Percentiles rank a stretch among this genome's conserved stretches.
Evolutionary conservation across 2,113 vertebrate species (phyloP).

Genomic region (Pachycephala philippinensis): DNA sequence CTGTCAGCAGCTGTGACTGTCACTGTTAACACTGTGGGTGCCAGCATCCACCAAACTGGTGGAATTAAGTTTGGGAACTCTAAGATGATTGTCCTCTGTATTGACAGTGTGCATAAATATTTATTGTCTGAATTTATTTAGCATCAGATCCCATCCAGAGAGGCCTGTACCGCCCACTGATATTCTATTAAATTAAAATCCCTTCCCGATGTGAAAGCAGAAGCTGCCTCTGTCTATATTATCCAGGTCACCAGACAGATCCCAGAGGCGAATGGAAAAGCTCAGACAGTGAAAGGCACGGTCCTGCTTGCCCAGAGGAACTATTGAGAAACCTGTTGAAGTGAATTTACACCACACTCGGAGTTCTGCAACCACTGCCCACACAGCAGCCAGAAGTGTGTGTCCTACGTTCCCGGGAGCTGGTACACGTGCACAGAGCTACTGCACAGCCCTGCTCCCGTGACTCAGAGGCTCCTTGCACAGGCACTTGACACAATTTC

Average conservation of each 20-base stretch:
- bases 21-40: not conserved
- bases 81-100: not conserved
- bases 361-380: not conserved
- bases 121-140: not conserved
- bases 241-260: not conserved
- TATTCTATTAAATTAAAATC: not conserved
- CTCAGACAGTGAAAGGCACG: not conserved
- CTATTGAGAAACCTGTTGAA: not conserved
- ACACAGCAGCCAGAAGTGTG: not conserved
- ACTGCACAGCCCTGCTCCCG: not conserved
- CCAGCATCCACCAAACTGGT: not conserved
- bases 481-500: not conserved
- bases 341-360: not conserved
- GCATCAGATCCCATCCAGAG: not conserved
- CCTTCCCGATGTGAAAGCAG: not conserved
- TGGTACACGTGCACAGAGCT: not conserved
- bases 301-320: not conserved
- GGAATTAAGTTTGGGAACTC: not conserved
- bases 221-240: not conserved
- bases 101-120: too few relatives aligned
- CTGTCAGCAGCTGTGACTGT: not conserved
- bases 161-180: rapidly evolving
- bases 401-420: not conserved
- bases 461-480: not conserved
- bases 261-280: not conserved